Evolutionary conservation across 2,888 invertebrate genomes (phyloP).

Genomic region (Microplitis deprimator): DNA sequence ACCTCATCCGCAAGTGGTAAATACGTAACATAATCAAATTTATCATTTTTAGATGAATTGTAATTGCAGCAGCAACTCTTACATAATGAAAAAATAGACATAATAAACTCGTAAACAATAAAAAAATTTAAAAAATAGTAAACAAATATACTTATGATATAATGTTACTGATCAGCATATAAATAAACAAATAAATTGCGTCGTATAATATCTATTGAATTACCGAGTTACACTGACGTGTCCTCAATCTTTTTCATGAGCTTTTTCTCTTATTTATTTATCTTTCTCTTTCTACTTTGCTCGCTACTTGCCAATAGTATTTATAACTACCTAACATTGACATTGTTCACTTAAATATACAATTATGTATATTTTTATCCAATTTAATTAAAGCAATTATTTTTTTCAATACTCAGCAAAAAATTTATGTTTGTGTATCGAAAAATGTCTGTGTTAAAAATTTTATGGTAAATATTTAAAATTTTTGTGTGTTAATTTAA

Average conservation of each 20-base stretch:
- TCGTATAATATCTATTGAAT: not conserved
- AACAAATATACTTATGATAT: conserved; percentile 4
- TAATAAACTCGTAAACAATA: conserved; percentile 10
- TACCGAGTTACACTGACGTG: conserved; percentile 26
- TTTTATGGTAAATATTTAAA: no score
- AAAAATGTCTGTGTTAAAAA: no score
- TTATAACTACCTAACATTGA: conserved; percentile 61
- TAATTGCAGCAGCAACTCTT: conserved; percentile 53
- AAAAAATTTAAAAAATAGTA: not conserved
- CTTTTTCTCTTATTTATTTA: conserved; percentile 21
- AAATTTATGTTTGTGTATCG: no score
- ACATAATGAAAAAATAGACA: conserved; percentile 38
- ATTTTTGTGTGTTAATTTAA: no score
- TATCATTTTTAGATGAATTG: conserved; percentile 47
- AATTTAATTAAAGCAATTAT: not conserved
- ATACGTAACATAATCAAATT: conserved; percentile 64
- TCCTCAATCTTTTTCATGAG: conserved; percentile 30
- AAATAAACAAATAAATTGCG: not conserved
- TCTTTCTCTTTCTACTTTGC: not conserved
- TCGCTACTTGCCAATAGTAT: conserved; percentile 57
- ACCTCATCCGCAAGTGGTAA: conserved; percentile 60
- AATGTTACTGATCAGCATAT: not conserved
- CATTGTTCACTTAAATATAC: conserved; percentile 49
- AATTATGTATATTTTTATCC: conserved; percentile 5
- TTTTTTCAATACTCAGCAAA: not conserved